Evolutionary conservation across 2,113 vertebrate species (phyloP).

Genomic region (Glareola pratincola): DNA sequence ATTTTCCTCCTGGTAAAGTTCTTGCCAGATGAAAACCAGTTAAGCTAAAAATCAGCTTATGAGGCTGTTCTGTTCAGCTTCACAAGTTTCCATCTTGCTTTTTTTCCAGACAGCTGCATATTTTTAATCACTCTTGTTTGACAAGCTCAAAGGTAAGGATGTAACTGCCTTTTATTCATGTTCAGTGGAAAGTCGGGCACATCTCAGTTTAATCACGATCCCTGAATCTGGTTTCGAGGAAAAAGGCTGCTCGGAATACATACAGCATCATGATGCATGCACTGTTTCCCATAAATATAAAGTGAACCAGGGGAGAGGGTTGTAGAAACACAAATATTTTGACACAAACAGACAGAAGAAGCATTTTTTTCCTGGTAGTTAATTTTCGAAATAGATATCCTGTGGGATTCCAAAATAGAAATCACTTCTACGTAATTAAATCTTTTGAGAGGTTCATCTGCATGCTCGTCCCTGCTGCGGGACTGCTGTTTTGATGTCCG

Average conservation of each 20-base stretch:
- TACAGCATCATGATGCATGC: rapidly evolving
- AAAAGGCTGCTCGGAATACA: background rate
- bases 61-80: background rate
- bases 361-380: background rate
- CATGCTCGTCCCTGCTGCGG: background rate
- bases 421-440: background rate
- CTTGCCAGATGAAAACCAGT: background rate
- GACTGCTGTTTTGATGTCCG: background rate
- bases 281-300: background rate
- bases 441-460: slow-evolving; percentile 8
- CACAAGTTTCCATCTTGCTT: background rate
- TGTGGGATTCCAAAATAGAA: background rate
- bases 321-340: background rate
- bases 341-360: background rate
- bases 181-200: background rate
- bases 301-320: background rate
- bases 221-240: background rate
- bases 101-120: background rate
- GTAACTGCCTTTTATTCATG: background rate
- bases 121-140: background rate
- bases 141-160: background rate
- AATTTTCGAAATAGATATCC: background rate
- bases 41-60: background rate
- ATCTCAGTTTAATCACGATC: background rate
- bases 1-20: background rate